These are phyloP conservation scores for Lampris incognitus DNA, from an alignment of 2,113 vertebrate genomes.

Conservation along the genomic window DNA sequence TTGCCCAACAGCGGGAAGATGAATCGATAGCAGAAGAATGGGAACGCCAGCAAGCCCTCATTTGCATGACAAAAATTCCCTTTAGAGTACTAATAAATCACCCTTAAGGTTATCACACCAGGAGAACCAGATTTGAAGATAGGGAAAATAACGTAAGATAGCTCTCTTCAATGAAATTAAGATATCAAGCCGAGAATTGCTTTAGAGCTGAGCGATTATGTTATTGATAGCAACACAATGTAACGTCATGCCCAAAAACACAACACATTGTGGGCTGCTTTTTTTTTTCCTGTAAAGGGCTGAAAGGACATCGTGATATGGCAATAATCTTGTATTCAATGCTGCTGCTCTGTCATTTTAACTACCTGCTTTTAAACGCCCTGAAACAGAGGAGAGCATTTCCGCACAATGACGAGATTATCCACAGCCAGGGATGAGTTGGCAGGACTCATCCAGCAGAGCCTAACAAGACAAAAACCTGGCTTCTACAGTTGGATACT, in stretches of 20 bases:
- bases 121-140: constrained; percentile 57
- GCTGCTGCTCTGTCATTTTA: constrained; percentile 51
- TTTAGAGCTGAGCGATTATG: constrained; percentile 42
- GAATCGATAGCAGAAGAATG: constrained; percentile 60
- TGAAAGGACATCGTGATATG: constrained; percentile 51
- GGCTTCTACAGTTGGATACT: constrained; percentile 26
- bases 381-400: constrained; percentile 45
- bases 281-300: constrained; percentile 26
- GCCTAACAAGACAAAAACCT: constrained; percentile 42
- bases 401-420: constrained; percentile 56
- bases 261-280: not conserved
- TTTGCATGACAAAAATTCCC: constrained; percentile 72
- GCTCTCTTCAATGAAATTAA: constrained; percentile 41
- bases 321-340: constrained; percentile 52
- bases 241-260: constrained; percentile 29
- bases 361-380: constrained; percentile 36
- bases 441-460: constrained; percentile 40
- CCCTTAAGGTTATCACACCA: constrained; percentile 52
- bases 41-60: constrained; percentile 48
- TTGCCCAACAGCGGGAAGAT: constrained; percentile 72
- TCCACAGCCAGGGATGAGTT: constrained; percentile 37
- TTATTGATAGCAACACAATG: constrained; percentile 22
- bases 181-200: constrained; percentile 30
- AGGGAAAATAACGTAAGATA: constrained; percentile 34
- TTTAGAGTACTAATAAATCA: constrained; percentile 57